A percentile compares a stretch with the other conserved stretches of the same genome.
phyloP scores from a whole-genome alignment of 2,113 vertebrate genomes.

The Channa maculata region DNA sequence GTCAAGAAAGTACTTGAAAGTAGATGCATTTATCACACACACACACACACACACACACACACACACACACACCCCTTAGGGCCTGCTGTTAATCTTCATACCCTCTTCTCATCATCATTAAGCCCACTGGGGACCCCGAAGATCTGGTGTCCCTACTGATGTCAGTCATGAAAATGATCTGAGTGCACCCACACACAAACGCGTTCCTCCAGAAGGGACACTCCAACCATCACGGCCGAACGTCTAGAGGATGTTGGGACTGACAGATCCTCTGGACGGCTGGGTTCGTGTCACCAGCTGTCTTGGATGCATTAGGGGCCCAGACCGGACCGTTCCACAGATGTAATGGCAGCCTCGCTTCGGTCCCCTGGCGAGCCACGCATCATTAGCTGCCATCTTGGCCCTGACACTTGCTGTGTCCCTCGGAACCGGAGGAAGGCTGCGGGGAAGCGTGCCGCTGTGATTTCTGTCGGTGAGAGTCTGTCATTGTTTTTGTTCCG shows the following conservation, averaged over 20 bases:
- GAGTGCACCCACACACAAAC: not conserved
- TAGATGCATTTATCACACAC: not conserved
- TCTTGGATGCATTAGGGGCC: conserved; percentile 27
- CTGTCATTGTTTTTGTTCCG: conserved; percentile 11
- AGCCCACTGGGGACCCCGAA: not conserved
- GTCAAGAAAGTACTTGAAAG: too few relatives aligned
- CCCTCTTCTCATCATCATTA: conserved; percentile 32
- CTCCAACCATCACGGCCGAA: not conserved
- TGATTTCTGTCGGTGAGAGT: not conserved
- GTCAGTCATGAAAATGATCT: conserved; percentile 13
- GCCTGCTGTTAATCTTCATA: conserved; percentile 23
- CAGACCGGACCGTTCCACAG: conserved; percentile 7
- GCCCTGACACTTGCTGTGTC: conserved; percentile 24
- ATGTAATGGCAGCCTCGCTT: conserved; percentile 26
- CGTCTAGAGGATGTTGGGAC: not conserved
- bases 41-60: not conserved
- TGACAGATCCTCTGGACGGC: conserved; percentile 15
- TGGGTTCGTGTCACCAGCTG: conserved; percentile 41
- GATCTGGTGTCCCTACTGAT: conserved; percentile 13
- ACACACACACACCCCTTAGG: conserved; percentile 10
- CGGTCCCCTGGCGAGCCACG: conserved; percentile 24
- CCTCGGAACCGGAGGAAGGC: conserved; percentile 11
- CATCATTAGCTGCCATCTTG: conserved; percentile 55
- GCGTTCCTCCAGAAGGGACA: not conserved
- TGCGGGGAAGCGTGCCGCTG: not conserved